Evolutionary conservation across 2,113 vertebrate genomes (phyloP).

Genomic region (Fregetta grallaria): DNA sequence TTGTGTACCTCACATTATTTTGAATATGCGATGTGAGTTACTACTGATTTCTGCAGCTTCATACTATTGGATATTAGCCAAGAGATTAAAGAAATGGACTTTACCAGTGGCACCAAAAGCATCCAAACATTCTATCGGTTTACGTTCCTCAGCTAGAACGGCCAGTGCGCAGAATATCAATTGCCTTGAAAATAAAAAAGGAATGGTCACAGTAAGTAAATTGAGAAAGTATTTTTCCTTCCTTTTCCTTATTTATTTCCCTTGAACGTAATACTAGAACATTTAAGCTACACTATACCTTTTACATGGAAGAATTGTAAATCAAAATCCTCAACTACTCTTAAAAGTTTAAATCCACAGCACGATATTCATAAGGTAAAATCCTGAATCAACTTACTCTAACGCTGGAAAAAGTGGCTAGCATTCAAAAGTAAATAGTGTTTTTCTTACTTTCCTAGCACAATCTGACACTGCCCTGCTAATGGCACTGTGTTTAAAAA

Average conservation of each 20-base stretch:
- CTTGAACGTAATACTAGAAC: not conserved
- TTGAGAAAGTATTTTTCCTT: not conserved
- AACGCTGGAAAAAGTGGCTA: not conserved
- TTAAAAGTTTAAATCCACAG: not conserved
- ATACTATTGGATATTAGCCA: not conserved
- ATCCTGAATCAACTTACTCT: not conserved
- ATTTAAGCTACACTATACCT: not conserved
- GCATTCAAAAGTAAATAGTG: not conserved
- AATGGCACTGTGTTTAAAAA: not conserved
- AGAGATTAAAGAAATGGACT: conserved; percentile 3
- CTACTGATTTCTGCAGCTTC: not conserved
- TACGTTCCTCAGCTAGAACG: conserved; percentile 86
- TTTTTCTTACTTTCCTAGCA: not conserved
- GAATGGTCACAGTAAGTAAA: not conserved
- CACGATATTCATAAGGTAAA: not conserved
- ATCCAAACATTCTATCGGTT: conserved; percentile 92
- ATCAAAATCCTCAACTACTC: not conserved
- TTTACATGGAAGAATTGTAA: not conserved
- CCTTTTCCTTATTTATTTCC: not conserved
- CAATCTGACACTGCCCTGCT: no score
- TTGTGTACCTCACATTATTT: not conserved
- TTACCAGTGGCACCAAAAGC: conserved; percentile 96
- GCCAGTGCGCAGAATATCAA: conserved; percentile 91
- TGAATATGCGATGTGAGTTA: not conserved
- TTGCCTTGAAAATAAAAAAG: conserved; percentile 79